Evolutionary conservation across 2,113 vertebrate genomes (phyloP), one percentile per base, ranked within the genome.

Genomic region (Embiotoca jacksoni): DNA sequence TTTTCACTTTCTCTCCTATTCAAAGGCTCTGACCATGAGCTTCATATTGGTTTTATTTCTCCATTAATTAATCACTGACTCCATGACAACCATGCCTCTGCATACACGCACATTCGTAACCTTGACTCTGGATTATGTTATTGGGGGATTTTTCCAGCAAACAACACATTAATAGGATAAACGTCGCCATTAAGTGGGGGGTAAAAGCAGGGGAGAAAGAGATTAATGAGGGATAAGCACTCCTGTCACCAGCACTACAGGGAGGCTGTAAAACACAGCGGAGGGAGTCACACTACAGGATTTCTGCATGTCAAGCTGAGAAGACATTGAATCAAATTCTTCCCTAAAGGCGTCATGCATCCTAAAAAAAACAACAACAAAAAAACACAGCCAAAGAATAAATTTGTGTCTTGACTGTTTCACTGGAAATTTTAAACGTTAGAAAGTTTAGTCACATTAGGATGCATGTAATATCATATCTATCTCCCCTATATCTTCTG

Each of bases 181-280:
- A 77, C 72, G 53, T 72, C 84, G 78, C 55, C 79, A 75, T 75
- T 85, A 78, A 76, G 49, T 67, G 66, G 59, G 60, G 67, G 64
- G 16, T 60, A 63, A 80, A 78, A 72, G 65, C 82, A 79, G 70
- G 72, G 66, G 50, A 76, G 77, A 72, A 23, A 23, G 62, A 81
- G 83, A 91, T 90, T 88, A 91, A 85, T 88, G 81, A 81, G 82
- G 86, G 82, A 90, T 88, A 80, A 91, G 86, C 65, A 71, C 79
- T 50, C 72, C 75, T 81, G 75, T 76, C 33, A 16, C 49, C 37
- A 8, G 60, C 69, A 67, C 75, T 78, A 64, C 61, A 55, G 85
- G 85, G 76, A 81, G 75, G 50, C 57, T 80, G 84, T 82, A 80
- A 78, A 73, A 76, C 74, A 78, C 72, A 57, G 75, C 3, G 35